Percentiles rank a stretch among this genome's conserved stretches.
Evolutionary conservation across 2,888 invertebrate species (phyloP).

Genomic region (Andrena trimmerana): DNA sequence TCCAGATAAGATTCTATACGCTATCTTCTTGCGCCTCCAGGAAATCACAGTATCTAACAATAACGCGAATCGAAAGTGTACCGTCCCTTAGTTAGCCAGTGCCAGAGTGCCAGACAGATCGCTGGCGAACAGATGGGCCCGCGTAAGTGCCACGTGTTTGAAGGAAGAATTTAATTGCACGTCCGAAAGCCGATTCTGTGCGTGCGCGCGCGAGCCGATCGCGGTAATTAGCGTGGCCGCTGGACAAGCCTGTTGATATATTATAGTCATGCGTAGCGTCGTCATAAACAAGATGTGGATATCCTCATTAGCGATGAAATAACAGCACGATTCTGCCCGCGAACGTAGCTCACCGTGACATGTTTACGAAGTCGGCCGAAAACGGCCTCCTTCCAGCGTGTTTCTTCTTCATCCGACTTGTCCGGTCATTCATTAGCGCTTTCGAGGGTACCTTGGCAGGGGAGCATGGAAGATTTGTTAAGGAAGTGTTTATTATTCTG

Average conservation of each 20-base stretch:
- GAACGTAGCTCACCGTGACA: slow-evolving; percentile 22
- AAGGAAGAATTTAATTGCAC: slow-evolving; percentile 22
- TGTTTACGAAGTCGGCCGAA: slow-evolving; percentile 37
- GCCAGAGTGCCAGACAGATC: background rate
- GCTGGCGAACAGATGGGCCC: slow-evolving; percentile 14
- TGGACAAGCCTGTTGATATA: slow-evolving; percentile 11
- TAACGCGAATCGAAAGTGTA: background rate
- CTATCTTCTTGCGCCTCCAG: too few relatives aligned
- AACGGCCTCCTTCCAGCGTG: background rate
- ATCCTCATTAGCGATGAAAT: slow-evolving; percentile 54
- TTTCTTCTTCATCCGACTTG: too few relatives aligned
- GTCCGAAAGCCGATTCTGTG: slow-evolving; percentile 10
- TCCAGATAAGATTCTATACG: too few relatives aligned
- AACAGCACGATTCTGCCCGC: slow-evolving; percentile 34
- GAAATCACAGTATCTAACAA: too few relatives aligned
- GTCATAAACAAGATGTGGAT: slow-evolving; percentile 46
- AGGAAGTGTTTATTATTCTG: too few relatives aligned
- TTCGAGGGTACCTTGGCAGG: too few relatives aligned
- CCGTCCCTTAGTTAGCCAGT: background rate
- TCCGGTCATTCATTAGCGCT: too few relatives aligned
- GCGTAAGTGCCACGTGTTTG: slow-evolving; percentile 28
- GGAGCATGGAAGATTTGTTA: too few relatives aligned
- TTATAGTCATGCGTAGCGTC: slow-evolving; percentile 7
- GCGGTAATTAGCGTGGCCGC: slow-evolving; percentile 34
- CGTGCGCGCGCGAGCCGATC: slow-evolving; percentile 17